Percentiles rank a stretch among this genome's conserved stretches.
phyloP scores from a whole-genome alignment of 2,888 invertebrate genomes.

The Copidosoma aretas region DNA sequence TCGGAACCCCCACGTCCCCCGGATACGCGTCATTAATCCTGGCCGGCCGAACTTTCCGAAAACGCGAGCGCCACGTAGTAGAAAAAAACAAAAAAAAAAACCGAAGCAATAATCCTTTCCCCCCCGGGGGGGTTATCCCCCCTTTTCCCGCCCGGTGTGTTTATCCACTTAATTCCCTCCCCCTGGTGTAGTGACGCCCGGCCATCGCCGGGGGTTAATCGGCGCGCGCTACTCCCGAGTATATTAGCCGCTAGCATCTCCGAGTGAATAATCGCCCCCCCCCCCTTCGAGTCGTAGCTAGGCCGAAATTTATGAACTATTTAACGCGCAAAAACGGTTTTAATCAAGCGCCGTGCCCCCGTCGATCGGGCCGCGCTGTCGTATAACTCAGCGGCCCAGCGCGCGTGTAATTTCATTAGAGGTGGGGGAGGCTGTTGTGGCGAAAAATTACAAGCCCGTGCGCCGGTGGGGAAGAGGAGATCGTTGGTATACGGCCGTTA shows the following conservation, averaged over 20 bases:
- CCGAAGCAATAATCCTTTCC: slow-evolving; percentile 20
- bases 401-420: slow-evolving; percentile 29
- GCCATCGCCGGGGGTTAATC: background rate
- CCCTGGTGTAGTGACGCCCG: slow-evolving; percentile 28
- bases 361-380: background rate
- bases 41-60: slow-evolving; percentile 3
- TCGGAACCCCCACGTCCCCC: no score
- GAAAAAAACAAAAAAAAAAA: no score
- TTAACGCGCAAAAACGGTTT: slow-evolving; percentile 28
- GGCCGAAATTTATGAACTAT: slow-evolving; percentile 40
- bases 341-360: slow-evolving; percentile 27
- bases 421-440: background rate
- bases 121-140: background rate
- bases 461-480: no score
- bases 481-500: no score
- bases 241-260: slow-evolving; percentile 29
- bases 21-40: slow-evolving; percentile 14
- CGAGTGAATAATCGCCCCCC: slow-evolving; percentile 30
- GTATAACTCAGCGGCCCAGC: slow-evolving; percentile 27
- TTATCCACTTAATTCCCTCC: slow-evolving; percentile 37
- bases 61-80: background rate
- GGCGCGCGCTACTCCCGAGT: slow-evolving; percentile 9
- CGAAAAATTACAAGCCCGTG: no score
- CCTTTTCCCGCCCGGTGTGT: background rate
- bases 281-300: background rate